These are phyloP conservation scores for Mechanitis messenoides DNA, from an alignment of 2,888 invertebrate species.

Conservation along the genomic window DNA sequence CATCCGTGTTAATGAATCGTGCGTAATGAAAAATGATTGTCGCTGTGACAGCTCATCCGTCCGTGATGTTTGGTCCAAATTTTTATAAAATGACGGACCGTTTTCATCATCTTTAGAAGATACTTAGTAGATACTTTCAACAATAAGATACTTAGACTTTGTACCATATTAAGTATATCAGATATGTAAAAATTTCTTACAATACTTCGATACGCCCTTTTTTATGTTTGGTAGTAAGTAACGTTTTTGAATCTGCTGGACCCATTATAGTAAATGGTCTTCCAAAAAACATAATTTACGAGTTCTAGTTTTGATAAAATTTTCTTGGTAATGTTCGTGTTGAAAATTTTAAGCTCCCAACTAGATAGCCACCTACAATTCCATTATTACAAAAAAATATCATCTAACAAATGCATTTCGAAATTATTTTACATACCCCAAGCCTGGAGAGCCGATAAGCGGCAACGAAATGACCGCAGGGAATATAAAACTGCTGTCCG, in stretches of 20 bases:
- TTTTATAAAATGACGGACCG: conserved; percentile 48
- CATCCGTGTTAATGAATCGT: conserved; percentile 72
- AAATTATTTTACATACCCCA: conserved; percentile 30
- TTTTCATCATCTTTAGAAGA: not conserved
- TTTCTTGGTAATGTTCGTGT: too few species aligned
- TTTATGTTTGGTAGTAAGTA: too few species aligned
- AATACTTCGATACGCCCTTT: too few species aligned
- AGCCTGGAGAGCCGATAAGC: conserved; percentile 33
- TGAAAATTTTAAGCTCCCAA: too few species aligned
- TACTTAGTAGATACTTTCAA: too few species aligned
- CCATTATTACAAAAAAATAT: conserved; percentile 3
- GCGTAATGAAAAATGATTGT: conserved; percentile 72
- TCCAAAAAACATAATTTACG: too few species aligned
- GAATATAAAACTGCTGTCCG: conserved; percentile 53
- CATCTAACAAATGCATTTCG: conserved; percentile 19
- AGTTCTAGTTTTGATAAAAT: too few species aligned
- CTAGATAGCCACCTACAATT: too few species aligned
- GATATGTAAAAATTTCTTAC: too few species aligned
- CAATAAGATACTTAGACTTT: too few species aligned
- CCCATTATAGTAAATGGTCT: too few species aligned
- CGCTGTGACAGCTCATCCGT: conserved; percentile 36
- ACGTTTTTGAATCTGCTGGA: too few species aligned
- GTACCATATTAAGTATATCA: not conserved
- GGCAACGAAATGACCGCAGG: conserved; percentile 42
- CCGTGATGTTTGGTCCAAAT: conserved; percentile 54